Conservation (phyloP, 1,140 invertebrate species). For the Euwallacea fornicatus region DNA sequence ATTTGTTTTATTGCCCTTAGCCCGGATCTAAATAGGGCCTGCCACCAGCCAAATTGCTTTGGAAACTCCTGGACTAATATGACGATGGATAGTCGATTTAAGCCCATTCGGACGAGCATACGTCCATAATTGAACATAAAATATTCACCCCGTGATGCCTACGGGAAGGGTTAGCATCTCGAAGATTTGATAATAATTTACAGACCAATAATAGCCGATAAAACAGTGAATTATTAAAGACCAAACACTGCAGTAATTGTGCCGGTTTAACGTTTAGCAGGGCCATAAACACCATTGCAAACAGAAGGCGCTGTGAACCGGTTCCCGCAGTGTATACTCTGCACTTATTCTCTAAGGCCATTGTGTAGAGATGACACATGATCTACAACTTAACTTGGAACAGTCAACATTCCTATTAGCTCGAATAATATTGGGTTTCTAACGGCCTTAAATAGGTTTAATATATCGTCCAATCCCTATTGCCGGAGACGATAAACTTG, state of each 20-base stretch:
- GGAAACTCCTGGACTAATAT: slow-evolving; percentile 3
- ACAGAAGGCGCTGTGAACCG: slow-evolving; percentile 44
- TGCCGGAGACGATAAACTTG: slow-evolving; percentile 30
- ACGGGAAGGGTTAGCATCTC: not conserved
- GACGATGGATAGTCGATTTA: not conserved
- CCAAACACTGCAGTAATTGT: slow-evolving; percentile 48
- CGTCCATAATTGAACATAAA: no score
- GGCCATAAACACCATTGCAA: slow-evolving; percentile 51
- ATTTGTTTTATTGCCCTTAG: slow-evolving; percentile 51
- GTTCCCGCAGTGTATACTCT: slow-evolving; percentile 25
- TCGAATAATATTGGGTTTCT: slow-evolving; percentile 34
- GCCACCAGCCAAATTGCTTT: slow-evolving; percentile 19
- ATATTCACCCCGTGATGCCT: no score
- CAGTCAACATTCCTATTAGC: slow-evolving; percentile 38
- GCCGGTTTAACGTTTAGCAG: slow-evolving; percentile 47
- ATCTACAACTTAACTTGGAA: slow-evolving; percentile 45
- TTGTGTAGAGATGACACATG: slow-evolving; percentile 48
- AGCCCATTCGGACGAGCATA: no score
- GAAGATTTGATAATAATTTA: not conserved
- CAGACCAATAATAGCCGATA: slow-evolving; percentile 40
- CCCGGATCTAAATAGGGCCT: slow-evolving; percentile 24
- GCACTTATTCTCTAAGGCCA: slow-evolving; percentile 37
- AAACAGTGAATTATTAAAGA: slow-evolving; percentile 48
- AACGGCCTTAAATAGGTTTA: slow-evolving; percentile 29
- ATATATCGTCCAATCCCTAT: slow-evolving; percentile 35